Base-by-base conservation (phyloP, 2,888 invertebrate species). In the Troides helena region DNA sequence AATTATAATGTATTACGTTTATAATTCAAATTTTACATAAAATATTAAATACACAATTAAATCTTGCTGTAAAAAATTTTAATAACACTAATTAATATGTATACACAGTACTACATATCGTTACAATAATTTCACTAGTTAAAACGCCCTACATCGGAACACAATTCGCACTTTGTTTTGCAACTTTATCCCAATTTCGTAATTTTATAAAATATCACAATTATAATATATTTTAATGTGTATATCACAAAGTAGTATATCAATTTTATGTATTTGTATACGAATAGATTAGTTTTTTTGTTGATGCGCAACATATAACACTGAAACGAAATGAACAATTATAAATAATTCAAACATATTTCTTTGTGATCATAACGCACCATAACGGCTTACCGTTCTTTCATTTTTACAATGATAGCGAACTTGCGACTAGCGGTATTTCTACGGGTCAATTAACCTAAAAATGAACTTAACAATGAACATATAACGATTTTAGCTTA, bases 371-470 rank as follows among this genome's bases (percentile, higher is more conserved):
- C 67, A 70, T 70, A 70, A 70, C 67, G 70, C 70, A 70, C 70
- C 70, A 67, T 67, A 67, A 66, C 70, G 53, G 67, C 57, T 58
- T 67, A 70, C 70, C 70, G 70, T 70, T 70, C 67, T 53, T 50
- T 67, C 64, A 65, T 69, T 69, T 66, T 62, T 64, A 70, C 67
- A 62, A 60, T 70, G 66, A 70, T 70, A 70, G 69, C 57, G 57
- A 65, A 70, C 64, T 67, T 67, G 63, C 70, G 70, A 59, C 63
- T 70, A 70, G 70, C 70, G 70, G 70, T 70, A 67, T 61, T 53
- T 59, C 70, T 57, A 64, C 64, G 70, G 70, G 67, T 70, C 70
- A 70, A 70, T 70, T 70, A 70, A 70, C 70, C 70, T 64, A 70
- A 67, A 70, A 70, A 67, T 70, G 60, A 60, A 64, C 70, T 60